Conservation (phyloP, 2,113 vertebrate species). For the Physeter macrocephalus region DNA sequence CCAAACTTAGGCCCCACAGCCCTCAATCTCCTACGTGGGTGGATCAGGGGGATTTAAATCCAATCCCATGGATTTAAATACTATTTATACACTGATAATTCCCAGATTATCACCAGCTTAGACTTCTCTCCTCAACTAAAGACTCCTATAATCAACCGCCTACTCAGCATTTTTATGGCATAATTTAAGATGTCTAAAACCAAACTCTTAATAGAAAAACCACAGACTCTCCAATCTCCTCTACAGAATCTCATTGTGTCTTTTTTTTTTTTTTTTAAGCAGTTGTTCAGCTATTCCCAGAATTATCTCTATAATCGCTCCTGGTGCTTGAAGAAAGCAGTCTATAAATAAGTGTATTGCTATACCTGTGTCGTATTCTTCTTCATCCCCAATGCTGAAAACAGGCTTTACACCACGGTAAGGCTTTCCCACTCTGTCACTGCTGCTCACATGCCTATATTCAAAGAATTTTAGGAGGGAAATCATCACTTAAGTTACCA, state of each 20-base stretch:
- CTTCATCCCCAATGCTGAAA: slow-evolving; percentile 98
- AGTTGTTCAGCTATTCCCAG: background rate
- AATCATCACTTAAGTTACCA: slow-evolving; percentile 13
- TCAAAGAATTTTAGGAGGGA: slow-evolving; percentile 47
- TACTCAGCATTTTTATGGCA: background rate
- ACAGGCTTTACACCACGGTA: slow-evolving; percentile 98
- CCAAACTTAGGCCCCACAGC: background rate
- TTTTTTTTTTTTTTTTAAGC: background rate
- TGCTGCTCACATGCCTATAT: slow-evolving; percentile 96
- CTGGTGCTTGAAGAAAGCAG: background rate
- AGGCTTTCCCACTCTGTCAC: slow-evolving; percentile 94
- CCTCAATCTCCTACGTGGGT: background rate
- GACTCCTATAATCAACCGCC: background rate
- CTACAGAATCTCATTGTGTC: background rate
- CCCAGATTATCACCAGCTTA: background rate
- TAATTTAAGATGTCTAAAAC: background rate
- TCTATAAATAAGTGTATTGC: slow-evolving; percentile 16
- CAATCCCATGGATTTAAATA: background rate
- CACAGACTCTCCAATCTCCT: background rate
- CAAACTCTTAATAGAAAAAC: background rate
- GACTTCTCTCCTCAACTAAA: background rate
- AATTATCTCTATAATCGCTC: background rate
- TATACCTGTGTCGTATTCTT: slow-evolving; percentile 96
- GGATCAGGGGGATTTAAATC: background rate
- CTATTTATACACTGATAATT: background rate